phyloP scores from a whole-genome alignment of 2,888 invertebrate genomes.

The Xestobium rufovillosum region DNA sequence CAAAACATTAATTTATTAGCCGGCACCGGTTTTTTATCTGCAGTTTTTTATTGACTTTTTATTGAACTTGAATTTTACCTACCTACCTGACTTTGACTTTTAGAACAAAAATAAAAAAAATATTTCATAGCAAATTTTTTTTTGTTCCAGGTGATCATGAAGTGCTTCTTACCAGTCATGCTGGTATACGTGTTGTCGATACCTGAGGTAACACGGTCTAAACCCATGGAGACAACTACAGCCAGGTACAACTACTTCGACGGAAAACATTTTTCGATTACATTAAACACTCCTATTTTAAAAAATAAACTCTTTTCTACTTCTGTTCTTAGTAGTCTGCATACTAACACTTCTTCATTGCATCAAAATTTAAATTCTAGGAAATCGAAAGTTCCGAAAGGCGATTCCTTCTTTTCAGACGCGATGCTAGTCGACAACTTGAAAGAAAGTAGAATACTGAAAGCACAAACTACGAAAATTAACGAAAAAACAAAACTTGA shows the following conservation, averaged over 20 bases:
- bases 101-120: background rate
- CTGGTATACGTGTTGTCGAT: slow-evolving; percentile 30
- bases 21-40: too few species aligned
- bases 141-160: slow-evolving; percentile 38
- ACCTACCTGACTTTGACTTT: too few species aligned
- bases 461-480: slow-evolving; percentile 8
- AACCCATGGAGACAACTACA: slow-evolving; percentile 33
- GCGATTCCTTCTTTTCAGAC: slow-evolving; percentile 14
- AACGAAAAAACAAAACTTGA: slow-evolving; percentile 6
- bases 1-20: too few species aligned
- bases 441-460: slow-evolving; percentile 9
- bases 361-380: slow-evolving; percentile 2
- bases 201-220: slow-evolving; percentile 25
- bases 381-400: slow-evolving; percentile 13
- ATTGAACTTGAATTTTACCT: too few species aligned
- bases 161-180: slow-evolving; percentile 27
- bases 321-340: background rate
- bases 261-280: slow-evolving; percentile 16
- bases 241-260: slow-evolving; percentile 37
- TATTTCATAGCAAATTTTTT: slow-evolving; percentile 17
- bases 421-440: slow-evolving; percentile 10
- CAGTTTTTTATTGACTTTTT: too few species aligned
- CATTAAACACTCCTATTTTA: slow-evolving; percentile 17
- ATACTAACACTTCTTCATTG: background rate
- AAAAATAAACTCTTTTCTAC: background rate